Evolutionary conservation across 2,797 vertebrate species (phyloP).

Genomic region (Forpus xanthops): DNA sequence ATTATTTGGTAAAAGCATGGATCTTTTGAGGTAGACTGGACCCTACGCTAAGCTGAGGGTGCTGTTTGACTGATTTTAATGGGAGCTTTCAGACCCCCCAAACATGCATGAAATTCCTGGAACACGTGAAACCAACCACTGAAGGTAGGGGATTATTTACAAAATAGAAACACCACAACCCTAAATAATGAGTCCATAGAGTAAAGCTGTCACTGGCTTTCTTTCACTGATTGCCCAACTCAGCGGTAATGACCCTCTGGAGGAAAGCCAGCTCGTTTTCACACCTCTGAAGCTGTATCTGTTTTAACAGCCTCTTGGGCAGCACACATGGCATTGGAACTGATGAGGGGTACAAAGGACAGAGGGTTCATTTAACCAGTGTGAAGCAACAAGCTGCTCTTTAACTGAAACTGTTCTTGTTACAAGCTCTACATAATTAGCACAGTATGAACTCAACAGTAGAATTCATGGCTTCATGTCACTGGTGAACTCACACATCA

Average conservation of each 20-base stretch:
- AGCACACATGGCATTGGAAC: background rate
- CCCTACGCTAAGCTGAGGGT: background rate
- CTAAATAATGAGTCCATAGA: background rate
- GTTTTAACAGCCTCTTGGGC: background rate
- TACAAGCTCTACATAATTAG: background rate
- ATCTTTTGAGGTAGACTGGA: background rate
- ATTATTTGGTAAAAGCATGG: rapidly evolving
- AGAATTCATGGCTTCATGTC: background rate
- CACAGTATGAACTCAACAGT: rapidly evolving
- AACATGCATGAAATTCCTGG: background rate
- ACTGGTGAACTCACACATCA: background rate
- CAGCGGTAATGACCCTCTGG: background rate
- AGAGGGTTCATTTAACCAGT: background rate
- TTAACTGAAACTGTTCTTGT: background rate
- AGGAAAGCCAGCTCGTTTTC: background rate
- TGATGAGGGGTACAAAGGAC: background rate
- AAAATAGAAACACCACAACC: background rate
- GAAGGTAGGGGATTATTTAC: background rate
- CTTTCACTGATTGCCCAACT: rapidly evolving
- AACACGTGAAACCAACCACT: background rate
- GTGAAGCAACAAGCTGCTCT: background rate
- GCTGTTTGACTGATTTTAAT: background rate
- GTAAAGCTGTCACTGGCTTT: background rate
- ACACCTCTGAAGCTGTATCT: background rate
- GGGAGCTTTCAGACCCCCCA: background rate